phyloP scores from a whole-genome alignment of 2,113 vertebrate species.

The Atrichornis clamosus region DNA sequence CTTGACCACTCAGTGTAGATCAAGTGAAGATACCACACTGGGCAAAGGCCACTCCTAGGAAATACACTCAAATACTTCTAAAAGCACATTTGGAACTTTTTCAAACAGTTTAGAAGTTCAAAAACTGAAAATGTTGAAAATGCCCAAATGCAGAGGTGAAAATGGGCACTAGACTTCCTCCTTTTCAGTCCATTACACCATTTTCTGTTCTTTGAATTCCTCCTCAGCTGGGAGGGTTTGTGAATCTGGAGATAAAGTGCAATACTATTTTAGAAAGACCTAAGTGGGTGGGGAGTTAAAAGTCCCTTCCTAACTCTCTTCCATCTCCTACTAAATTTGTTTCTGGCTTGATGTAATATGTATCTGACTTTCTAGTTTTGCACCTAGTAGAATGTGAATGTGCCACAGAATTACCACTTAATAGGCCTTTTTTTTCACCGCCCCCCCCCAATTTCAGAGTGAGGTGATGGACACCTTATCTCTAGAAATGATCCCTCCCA shows the following conservation, averaged over 20 bases:
- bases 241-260: not conserved
- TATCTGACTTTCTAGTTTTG: not conserved
- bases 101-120: not conserved
- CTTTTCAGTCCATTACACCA: not conserved
- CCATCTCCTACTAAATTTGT: not conserved
- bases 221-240: not conserved
- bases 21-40: not conserved
- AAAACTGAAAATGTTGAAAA: not conserved
- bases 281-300: not conserved
- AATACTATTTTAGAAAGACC: not conserved
- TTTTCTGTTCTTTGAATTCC: not conserved
- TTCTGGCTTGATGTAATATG: not conserved
- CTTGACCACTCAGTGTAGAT: not conserved
- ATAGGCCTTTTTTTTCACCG: not conserved
- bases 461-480: not conserved
- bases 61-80: not conserved
- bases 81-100: not conserved
- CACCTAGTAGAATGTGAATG: not conserved
- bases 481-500: not conserved
- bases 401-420: not conserved
- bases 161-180: not conserved
- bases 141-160: not conserved
- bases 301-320: not conserved
- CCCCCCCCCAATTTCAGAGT: not conserved
- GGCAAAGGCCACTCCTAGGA: not conserved